Conservation (phyloP, 2,888 invertebrate genomes). For the Oasisia sp. region DNA sequence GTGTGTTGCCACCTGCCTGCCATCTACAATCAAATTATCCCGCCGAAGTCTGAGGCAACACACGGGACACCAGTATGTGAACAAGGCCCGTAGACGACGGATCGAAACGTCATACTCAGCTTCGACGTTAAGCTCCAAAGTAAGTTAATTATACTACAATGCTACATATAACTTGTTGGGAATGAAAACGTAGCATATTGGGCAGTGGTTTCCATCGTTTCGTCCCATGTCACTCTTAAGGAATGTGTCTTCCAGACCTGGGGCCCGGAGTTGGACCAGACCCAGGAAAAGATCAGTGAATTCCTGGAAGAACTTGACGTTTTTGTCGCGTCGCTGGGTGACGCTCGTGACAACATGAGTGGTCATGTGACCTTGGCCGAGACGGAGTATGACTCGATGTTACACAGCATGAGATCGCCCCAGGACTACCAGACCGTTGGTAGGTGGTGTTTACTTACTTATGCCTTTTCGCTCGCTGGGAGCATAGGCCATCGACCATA, state of each 20-base stretch:
- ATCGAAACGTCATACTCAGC: no score
- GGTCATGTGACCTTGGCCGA: slow-evolving; percentile 63
- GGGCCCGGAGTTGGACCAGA: slow-evolving; percentile 54
- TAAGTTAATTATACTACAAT: no score
- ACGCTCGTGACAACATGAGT: slow-evolving; percentile 62
- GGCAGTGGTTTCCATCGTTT: not conserved
- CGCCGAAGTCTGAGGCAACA: no score
- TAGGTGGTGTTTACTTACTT: slow-evolving; percentile 13
- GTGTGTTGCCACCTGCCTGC: no score
- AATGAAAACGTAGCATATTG: not conserved
- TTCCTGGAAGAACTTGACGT: slow-evolving; percentile 64
- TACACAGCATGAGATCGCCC: slow-evolving; percentile 59
- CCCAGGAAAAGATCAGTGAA: slow-evolving; percentile 53
- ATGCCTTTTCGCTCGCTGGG: no score
- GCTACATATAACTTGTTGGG: not conserved
- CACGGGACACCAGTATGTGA: no score
- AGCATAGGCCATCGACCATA: no score
- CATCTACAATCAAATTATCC: no score
- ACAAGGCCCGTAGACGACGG: no score
- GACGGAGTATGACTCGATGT: slow-evolving; percentile 55
- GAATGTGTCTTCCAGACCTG: slow-evolving; percentile 51
- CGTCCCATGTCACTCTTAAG: not conserved
- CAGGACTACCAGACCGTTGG: slow-evolving; percentile 59
- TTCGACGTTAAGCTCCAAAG: no score
- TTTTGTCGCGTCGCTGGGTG: slow-evolving; percentile 59